phyloP scores from a whole-genome alignment of 2,113 vertebrate genomes.

The Zosterops japonicus region DNA sequence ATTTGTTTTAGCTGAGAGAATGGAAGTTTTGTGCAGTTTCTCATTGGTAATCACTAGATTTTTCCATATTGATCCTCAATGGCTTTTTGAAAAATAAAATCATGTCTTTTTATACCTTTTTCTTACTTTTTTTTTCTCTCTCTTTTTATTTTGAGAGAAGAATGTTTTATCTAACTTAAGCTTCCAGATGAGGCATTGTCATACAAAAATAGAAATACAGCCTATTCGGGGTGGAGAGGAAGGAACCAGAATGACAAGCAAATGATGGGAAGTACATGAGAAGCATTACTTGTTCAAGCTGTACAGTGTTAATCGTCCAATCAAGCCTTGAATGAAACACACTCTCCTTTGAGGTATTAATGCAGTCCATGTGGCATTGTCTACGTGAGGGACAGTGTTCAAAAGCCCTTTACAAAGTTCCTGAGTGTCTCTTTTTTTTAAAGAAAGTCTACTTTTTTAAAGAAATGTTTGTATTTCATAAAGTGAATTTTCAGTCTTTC shows the following conservation, averaged over 20 bases:
- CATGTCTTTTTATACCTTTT: not conserved
- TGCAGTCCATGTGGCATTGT: not conserved
- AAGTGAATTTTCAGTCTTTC: not conserved
- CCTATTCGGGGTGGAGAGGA: not conserved
- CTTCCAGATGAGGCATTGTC: not conserved
- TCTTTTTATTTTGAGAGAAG: not conserved
- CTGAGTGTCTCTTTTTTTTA: not conserved
- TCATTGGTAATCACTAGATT: not conserved
- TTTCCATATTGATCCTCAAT: not conserved
- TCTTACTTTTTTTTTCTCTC: not conserved
- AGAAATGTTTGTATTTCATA: not conserved
- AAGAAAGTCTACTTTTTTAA: not conserved
- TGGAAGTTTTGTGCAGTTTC: conserved; percentile 9
- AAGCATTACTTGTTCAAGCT: not conserved
- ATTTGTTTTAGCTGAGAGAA: conserved; percentile 36
- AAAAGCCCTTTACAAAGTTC: not conserved
- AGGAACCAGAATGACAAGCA: not conserved
- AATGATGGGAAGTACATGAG: not conserved
- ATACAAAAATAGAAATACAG: not conserved
- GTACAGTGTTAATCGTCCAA: not conserved
- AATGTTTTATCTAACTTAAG: not conserved
- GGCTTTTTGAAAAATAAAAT: not conserved
- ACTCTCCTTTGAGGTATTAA: not conserved
- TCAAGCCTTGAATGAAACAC: not conserved
- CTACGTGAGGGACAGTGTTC: not conserved